Conservation (phyloP, 1,140 invertebrate genomes). For the Pinna nobilis region DNA sequence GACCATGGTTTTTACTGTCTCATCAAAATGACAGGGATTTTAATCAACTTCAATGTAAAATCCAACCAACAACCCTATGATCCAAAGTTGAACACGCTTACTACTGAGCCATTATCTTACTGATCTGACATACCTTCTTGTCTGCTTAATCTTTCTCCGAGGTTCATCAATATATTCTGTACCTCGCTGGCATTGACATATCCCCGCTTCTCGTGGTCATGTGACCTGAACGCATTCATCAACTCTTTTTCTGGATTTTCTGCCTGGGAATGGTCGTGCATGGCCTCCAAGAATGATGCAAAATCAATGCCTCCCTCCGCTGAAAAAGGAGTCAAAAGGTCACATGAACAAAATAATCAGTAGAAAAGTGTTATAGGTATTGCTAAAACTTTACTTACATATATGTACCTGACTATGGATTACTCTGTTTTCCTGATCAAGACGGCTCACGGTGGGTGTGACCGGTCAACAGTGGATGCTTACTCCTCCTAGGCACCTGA, state of each 20-base stretch:
- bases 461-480: too few relatives aligned
- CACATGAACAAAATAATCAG: too few relatives aligned
- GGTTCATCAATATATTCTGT: slow-evolving; percentile 89
- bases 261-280: slow-evolving; percentile 90
- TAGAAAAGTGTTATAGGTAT: too few relatives aligned
- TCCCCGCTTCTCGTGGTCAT: slow-evolving; percentile 84
- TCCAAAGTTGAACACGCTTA: too few relatives aligned
- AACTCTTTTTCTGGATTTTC: slow-evolving; percentile 94
- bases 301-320: slow-evolving; percentile 94
- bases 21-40: background rate
- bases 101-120: too few relatives aligned
- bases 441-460: too few relatives aligned
- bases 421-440: too few relatives aligned
- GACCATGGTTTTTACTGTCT: too few relatives aligned
- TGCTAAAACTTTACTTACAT: too few relatives aligned
- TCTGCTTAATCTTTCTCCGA: slow-evolving; percentile 92
- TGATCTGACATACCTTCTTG: slow-evolving; percentile 83
- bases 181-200: slow-evolving; percentile 88
- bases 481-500: too few relatives aligned
- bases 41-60: background rate
- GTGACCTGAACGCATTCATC: slow-evolving; percentile 90
- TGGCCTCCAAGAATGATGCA: slow-evolving; percentile 95
- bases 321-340: too few relatives aligned
- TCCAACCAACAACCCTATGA: background rate
- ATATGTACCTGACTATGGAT: too few relatives aligned